Percentiles rank a stretch among this genome's conserved stretches.
These are phyloP conservation scores for Hydrophis major DNA, from an alignment of 2,797 vertebrate species.

Conservation along the genomic window DNA sequence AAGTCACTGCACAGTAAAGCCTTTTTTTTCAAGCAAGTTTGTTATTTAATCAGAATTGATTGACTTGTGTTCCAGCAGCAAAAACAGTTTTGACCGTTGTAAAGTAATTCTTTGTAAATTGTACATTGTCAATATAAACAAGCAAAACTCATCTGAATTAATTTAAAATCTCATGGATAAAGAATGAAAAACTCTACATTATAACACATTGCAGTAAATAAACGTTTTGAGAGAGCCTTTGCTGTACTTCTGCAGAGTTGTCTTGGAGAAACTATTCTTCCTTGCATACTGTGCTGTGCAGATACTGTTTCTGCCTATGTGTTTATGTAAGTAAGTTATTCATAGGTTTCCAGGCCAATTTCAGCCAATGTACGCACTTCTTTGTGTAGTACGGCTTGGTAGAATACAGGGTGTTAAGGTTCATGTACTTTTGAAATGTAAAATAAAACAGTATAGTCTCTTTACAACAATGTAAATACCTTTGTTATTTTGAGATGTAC, in stretches of 20 bases:
- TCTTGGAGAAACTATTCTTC: slow-evolving; percentile 62
- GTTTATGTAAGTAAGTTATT: slow-evolving; percentile 62
- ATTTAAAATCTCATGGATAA: slow-evolving; percentile 72
- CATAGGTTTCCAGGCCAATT: slow-evolving; percentile 62
- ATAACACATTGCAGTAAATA: slow-evolving; percentile 73
- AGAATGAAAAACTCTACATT: slow-evolving; percentile 67
- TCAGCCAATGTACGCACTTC: slow-evolving; percentile 64
- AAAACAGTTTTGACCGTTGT: slow-evolving; percentile 63
- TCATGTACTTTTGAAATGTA: slow-evolving; percentile 82
- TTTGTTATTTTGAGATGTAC: slow-evolving; percentile 90
- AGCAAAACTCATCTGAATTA: slow-evolving; percentile 63
- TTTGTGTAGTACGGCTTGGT: slow-evolving; percentile 70
- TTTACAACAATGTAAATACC: slow-evolving; percentile 87
- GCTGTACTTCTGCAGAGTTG: slow-evolving; percentile 67
- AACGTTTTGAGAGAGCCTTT: slow-evolving; percentile 71
- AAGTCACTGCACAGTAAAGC: slow-evolving; percentile 65
- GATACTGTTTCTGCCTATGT: slow-evolving; percentile 64
- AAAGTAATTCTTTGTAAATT: slow-evolving; percentile 70
- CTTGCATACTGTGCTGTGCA: slow-evolving; percentile 69
- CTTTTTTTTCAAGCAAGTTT: slow-evolving; percentile 60
- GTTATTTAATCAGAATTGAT: slow-evolving; percentile 71
- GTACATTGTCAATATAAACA: slow-evolving; percentile 67
- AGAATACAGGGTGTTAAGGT: slow-evolving; percentile 64
- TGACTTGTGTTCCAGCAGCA: slow-evolving; percentile 65
- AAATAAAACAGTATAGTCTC: slow-evolving; percentile 79